These are phyloP conservation scores for Pygathrix nemaeus DNA, from an alignment of 2,113 vertebrate species.

Conservation along the genomic window DNA sequence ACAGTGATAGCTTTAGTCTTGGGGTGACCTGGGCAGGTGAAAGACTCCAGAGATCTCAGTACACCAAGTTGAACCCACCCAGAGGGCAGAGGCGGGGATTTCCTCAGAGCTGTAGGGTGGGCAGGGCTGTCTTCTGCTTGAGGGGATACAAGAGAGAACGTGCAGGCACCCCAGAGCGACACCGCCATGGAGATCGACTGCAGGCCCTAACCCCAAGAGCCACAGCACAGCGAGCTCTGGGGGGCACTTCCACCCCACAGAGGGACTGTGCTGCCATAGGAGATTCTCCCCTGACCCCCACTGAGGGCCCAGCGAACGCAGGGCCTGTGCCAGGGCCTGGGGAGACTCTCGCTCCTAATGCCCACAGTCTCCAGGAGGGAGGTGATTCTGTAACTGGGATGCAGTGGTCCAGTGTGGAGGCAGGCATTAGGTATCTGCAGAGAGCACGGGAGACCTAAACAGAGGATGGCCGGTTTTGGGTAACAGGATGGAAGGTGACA, in stretches of 20 bases:
- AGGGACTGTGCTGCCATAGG: rapidly evolving
- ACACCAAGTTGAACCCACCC: neutral
- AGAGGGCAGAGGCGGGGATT: neutral
- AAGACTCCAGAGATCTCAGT: neutral
- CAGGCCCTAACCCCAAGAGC: neutral
- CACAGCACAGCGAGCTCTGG: neutral
- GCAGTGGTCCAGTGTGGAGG: no score
- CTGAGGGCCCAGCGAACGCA: neutral
- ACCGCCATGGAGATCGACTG: no score
- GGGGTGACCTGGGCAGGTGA: neutral
- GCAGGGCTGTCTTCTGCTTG: neutral
- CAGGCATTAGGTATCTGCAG: neutral
- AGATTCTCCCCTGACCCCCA: rapidly evolving
- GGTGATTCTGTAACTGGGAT: neutral
- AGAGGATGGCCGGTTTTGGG: neutral
- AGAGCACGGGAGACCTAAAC: neutral
- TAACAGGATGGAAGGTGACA: neutral
- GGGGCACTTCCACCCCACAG: neutral
- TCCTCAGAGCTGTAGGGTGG: neutral
- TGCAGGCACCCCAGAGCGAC: neutral
- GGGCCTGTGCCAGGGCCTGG: no score
- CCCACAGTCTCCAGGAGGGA: neutral
- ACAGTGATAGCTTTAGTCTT: neutral
- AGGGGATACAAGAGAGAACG: no score
- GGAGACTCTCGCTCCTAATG: rapidly evolving